Evolutionary conservation across 2,797 vertebrate genomes (phyloP).

Genomic region (Lepilemur septentrionalis): DNA sequence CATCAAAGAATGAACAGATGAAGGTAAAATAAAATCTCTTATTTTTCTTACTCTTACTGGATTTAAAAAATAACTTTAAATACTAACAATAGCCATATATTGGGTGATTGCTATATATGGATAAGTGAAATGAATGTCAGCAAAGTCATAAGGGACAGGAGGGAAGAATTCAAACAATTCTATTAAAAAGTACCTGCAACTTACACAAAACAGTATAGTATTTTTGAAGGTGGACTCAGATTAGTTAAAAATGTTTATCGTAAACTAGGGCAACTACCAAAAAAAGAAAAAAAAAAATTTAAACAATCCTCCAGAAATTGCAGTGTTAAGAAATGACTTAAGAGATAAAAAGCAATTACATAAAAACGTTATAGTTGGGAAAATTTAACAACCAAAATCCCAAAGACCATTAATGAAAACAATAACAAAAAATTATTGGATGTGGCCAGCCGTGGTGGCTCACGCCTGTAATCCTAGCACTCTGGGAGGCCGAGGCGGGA

Average conservation of each 20-base stretch:
- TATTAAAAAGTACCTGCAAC: not conserved
- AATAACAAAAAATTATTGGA: not conserved
- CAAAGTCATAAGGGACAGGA: not conserved
- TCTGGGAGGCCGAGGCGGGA: no score
- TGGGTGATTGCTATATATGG: not conserved
- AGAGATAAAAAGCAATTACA: not conserved
- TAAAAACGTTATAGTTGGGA: not conserved
- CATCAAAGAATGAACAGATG: not conserved
- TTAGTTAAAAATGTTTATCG: not conserved
- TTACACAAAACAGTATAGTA: not conserved
- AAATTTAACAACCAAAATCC: conserved; percentile 5
- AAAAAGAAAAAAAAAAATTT: not conserved
- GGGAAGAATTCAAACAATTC: not conserved
- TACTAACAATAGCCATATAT: not conserved
- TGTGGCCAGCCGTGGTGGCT: no score
- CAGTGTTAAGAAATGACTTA: not conserved
- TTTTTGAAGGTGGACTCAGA: not conserved
- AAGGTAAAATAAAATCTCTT: not conserved
- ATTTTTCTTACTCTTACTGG: not conserved
- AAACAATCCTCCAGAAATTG: not conserved
- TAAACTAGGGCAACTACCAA: not conserved
- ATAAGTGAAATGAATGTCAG: not conserved
- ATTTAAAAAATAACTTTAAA: not conserved
- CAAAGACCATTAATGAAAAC: not conserved
- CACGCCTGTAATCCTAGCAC: no score